A percentile compares a stretch with the other conserved stretches of the same genome.
These are phyloP conservation scores for Prosopocoilus inquinatus DNA, from an alignment of 2,888 invertebrate genomes.

Conservation along the genomic window DNA sequence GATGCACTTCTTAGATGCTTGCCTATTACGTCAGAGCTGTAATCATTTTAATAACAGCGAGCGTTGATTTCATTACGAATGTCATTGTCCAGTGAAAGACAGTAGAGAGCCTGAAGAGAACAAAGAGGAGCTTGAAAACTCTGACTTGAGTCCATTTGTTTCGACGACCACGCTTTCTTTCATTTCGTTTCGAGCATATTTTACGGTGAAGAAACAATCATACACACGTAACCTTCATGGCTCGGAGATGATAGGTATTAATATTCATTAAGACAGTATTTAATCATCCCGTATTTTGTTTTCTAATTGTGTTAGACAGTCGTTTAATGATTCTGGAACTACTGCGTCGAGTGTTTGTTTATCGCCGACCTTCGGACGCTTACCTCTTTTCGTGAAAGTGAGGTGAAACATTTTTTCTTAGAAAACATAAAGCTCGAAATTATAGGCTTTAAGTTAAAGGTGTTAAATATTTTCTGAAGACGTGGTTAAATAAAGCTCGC, in stretches of 20 bases:
- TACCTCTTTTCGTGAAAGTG: too few relatives aligned
- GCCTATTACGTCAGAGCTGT: neutral
- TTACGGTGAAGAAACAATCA: neutral
- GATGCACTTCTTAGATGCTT: slow-evolving; percentile 1
- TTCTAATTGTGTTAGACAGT: too few relatives aligned
- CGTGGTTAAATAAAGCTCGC: too few relatives aligned
- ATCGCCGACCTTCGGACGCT: too few relatives aligned
- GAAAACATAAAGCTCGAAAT: too few relatives aligned
- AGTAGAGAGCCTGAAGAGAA: neutral
- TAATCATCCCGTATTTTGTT: neutral
- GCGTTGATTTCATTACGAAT: slow-evolving; percentile 17
- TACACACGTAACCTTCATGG: neutral
- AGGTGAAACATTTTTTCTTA: too few relatives aligned
- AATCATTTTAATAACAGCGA: neutral
- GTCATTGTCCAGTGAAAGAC: slow-evolving; percentile 1
- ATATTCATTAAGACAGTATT: neutral
- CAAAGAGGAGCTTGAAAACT: neutral
- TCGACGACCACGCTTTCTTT: neutral
- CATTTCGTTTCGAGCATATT: neutral
- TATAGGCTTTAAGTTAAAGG: too few relatives aligned
- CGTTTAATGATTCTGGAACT: too few relatives aligned
- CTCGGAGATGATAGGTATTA: neutral
- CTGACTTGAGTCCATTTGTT: neutral
- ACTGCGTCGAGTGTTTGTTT: too few relatives aligned
- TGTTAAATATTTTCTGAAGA: too few relatives aligned